Conservation (phyloP, 2,888 invertebrate genomes). For the Agapostemon virescens region DNA sequence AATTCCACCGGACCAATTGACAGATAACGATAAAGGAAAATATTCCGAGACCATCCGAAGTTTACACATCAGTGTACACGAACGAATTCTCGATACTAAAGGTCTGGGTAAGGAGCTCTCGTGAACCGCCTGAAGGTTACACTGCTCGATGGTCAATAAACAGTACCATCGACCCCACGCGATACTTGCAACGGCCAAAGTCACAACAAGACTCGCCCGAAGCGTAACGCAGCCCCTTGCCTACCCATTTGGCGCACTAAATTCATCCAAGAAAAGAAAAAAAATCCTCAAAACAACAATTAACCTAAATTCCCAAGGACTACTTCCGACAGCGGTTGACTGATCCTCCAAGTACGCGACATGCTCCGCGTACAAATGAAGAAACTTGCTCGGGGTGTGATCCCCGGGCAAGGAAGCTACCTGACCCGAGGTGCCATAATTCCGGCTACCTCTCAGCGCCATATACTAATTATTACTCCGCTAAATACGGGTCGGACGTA, state of each 20-base stretch:
- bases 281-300: neutral
- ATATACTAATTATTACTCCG: constrained; percentile 11
- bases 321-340: neutral
- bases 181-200: neutral
- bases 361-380: constrained; percentile 1
- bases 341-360: neutral
- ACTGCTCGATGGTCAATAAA: too few species aligned
- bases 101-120: too few species aligned
- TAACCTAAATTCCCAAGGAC: neutral
- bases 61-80: too few species aligned
- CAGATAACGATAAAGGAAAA: too few species aligned
- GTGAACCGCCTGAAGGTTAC: too few species aligned
- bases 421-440: neutral
- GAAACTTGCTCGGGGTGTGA: neutral
- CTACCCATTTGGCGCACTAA: neutral
- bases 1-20: too few species aligned
- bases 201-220: neutral
- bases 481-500: constrained; percentile 6
- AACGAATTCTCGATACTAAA: too few species aligned
- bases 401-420: neutral
- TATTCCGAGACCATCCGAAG: too few species aligned
- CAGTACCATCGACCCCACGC: neutral
- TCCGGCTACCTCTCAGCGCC: constrained; percentile 2
- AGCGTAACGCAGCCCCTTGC: neutral
- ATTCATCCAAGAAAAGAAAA: neutral